Conservation (phyloP, 2,888 invertebrate genomes). For the Epinotia brunnichana region DNA sequence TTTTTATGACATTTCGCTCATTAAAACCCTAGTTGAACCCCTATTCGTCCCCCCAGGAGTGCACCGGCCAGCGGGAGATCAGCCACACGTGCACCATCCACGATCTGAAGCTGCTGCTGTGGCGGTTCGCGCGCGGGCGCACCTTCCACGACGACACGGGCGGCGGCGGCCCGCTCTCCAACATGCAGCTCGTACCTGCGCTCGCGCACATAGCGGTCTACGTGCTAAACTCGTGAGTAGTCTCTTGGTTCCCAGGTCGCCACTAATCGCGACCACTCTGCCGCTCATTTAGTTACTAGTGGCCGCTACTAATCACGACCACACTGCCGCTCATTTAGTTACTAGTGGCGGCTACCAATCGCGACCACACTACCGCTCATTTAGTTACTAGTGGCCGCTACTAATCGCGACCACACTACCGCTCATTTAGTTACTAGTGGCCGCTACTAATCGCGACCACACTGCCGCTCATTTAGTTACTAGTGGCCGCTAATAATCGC, state of each 20-base stretch:
- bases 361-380: too few relatives aligned
- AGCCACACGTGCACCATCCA: constrained; percentile 93
- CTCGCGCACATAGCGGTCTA: constrained; percentile 97
- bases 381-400: too few relatives aligned
- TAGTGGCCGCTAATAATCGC: too few relatives aligned
- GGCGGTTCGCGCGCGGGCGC: constrained; percentile 96
- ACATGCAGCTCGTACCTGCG: constrained; percentile 98
- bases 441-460: not conserved
- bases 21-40: too few relatives aligned
- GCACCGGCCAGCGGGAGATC: constrained; percentile 89
- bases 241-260: too few relatives aligned
- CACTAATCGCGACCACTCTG: too few relatives aligned
- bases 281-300: too few relatives aligned
- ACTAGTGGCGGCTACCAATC: too few relatives aligned
- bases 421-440: not conserved
- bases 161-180: constrained; percentile 98
- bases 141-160: constrained; percentile 99
- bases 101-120: constrained; percentile 94
- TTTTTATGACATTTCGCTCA: too few relatives aligned
- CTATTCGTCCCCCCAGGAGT: constrained; percentile 77
- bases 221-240: constrained; percentile 93
- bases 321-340: too few relatives aligned
- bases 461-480: not conserved
- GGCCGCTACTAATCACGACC: too few relatives aligned
- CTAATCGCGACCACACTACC: not conserved